Conservation (phyloP, 2,113 vertebrate species). For the Pao palembangensis region DNA sequence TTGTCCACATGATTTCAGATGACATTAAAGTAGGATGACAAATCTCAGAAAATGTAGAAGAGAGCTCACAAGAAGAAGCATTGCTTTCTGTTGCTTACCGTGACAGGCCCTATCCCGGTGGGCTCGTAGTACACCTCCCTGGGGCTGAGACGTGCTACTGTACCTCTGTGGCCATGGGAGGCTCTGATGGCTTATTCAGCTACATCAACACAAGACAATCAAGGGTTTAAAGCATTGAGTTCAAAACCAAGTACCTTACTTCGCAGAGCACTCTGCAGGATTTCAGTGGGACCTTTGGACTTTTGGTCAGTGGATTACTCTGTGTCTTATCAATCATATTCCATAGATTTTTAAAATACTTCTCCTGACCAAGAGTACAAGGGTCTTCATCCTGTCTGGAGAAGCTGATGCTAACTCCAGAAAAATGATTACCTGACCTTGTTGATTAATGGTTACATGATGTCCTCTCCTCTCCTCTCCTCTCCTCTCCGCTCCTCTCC, state of each 20-base stretch:
- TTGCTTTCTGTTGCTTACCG: constrained; percentile 52
- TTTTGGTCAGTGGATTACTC: too few species aligned
- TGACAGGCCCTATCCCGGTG: constrained; percentile 67
- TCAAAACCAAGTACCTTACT: too few species aligned
- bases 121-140: constrained; percentile 72
- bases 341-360: too few species aligned
- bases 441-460: too few species aligned
- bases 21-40: too few species aligned
- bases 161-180: constrained; percentile 55
- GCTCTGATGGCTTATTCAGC: constrained; percentile 65
- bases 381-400: too few species aligned
- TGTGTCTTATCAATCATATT: neutral
- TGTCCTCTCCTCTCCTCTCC: too few species aligned
- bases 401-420: too few species aligned
- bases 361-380: too few species aligned
- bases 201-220: constrained; percentile 28
- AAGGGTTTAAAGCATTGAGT: neutral
- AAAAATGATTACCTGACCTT: too few species aligned
- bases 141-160: constrained; percentile 57
- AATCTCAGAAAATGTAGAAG: neutral
- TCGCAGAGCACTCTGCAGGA: too few species aligned
- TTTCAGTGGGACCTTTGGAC: too few species aligned
- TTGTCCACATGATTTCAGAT: neutral
- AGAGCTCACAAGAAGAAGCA: neutral
- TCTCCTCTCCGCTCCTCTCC: neutral